phyloP scores from a whole-genome alignment of 2,888 invertebrate species.

The Diplolepis rosae region DNA sequence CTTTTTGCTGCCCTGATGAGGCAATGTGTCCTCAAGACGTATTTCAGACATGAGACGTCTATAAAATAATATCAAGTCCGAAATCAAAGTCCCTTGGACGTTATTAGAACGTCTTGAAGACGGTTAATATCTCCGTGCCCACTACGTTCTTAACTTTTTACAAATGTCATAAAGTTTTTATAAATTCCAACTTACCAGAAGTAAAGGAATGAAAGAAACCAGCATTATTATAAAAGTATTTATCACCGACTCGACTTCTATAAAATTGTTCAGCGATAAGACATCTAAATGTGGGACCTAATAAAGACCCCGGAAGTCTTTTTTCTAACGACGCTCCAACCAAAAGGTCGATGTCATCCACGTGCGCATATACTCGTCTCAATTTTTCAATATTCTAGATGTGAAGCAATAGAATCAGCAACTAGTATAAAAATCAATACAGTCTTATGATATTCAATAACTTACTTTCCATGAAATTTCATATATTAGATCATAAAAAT shows the following conservation, averaged over 20 bases:
- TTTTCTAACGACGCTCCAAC: slow-evolving; percentile 75
- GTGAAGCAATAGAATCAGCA: not conserved
- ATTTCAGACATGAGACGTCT: no score
- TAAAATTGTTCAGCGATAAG: slow-evolving; percentile 76
- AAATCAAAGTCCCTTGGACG: no score
- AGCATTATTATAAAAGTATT: slow-evolving; percentile 74
- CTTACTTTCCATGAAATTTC: slow-evolving; percentile 30
- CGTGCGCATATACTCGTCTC: slow-evolving; percentile 68
- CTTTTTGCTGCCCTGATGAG: no score
- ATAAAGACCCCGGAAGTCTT: slow-evolving; percentile 73
- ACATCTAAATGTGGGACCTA: slow-evolving; percentile 76
- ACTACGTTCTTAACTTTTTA: no score
- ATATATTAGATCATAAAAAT: slow-evolving; percentile 68
- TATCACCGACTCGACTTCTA: slow-evolving; percentile 75
- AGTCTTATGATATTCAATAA: not conserved
- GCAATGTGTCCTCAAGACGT: no score
- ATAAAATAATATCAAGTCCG: no score
- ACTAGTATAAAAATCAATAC: not conserved
- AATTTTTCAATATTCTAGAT: slow-evolving; percentile 67
- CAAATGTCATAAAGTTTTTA: no score
- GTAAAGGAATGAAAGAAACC: slow-evolving; percentile 63
- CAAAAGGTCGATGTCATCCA: slow-evolving; percentile 76
- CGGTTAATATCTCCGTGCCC: no score
- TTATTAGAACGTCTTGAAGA: no score
- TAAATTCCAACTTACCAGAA: slow-evolving; percentile 53